A percentile compares a stretch with the other conserved stretches of the same genome.
Evolutionary conservation across 2,797 vertebrate species (phyloP).

Genomic region (Poeciliopsis turneri): DNA sequence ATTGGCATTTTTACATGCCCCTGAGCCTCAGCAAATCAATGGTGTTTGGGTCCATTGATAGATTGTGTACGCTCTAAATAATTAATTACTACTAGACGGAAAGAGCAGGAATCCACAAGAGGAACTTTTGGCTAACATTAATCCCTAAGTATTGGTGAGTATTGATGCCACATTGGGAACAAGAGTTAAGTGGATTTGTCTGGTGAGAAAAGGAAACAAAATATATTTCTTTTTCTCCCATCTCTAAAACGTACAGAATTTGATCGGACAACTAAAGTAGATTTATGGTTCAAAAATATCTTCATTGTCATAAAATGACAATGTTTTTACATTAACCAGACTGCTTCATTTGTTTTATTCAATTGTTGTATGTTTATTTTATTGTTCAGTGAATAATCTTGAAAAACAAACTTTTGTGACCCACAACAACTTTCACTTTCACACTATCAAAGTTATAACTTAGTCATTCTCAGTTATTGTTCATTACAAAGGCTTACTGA

Average conservation of each 20-base stretch:
- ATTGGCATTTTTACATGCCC: constrained; percentile 60
- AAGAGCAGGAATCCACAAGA: constrained; percentile 61
- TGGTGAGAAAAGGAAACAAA: constrained; percentile 5
- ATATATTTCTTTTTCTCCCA: neutral
- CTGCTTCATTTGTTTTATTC: neutral
- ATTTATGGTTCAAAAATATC: neutral
- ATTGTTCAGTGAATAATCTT: neutral
- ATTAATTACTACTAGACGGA: constrained; percentile 73
- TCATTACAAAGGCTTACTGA: neutral
- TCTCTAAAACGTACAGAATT: neutral
- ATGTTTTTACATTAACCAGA: neutral
- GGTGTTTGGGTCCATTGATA: constrained; percentile 66
- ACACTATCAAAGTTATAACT: neutral
- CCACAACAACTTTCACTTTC: neutral
- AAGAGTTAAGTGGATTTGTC: constrained; percentile 28
- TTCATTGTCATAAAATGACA: neutral
- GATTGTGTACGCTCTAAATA: constrained; percentile 78
- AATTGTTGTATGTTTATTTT: neutral
- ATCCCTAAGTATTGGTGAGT: constrained; percentile 64
- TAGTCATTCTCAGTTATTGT: neutral
- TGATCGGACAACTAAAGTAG: neutral
- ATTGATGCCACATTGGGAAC: constrained; percentile 57
- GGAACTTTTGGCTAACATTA: constrained; percentile 63
- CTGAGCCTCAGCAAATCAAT: constrained; percentile 62
- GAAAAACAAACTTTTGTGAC: neutral